These are phyloP conservation scores for Psix sp. DNA, from an alignment of 1,140 invertebrate genomes.

Conservation along the genomic window DNA sequence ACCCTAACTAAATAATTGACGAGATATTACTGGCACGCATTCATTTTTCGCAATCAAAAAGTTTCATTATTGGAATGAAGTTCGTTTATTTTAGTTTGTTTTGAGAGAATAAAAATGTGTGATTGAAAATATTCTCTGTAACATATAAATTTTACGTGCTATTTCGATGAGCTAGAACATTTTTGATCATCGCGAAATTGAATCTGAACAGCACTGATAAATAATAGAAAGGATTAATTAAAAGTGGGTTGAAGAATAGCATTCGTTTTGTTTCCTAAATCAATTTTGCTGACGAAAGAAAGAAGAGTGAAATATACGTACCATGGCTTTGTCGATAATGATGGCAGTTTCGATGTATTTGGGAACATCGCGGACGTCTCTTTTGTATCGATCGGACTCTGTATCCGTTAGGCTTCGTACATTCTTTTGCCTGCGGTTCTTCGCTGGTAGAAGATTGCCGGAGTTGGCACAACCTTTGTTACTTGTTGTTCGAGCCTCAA, in stretches of 20 bases:
- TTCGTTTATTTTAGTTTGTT: too few relatives aligned
- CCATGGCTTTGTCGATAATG: constrained; percentile 94
- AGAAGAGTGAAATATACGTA: constrained; percentile 66
- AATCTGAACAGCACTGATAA: constrained; percentile 11
- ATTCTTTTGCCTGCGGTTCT: constrained; percentile 82
- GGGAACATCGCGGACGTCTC: constrained; percentile 90
- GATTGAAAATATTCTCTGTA: too few relatives aligned
- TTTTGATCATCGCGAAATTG: constrained; percentile 9
- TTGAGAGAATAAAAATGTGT: too few relatives aligned
- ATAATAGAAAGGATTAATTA: constrained; percentile 31
- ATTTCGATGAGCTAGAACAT: constrained; percentile 3
- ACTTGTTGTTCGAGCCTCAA: constrained; percentile 90
- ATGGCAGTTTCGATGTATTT: constrained; percentile 96
- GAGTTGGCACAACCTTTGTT: constrained; percentile 93
- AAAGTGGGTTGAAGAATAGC: constrained; percentile 22
- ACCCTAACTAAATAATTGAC: too few relatives aligned
- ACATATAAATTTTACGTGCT: constrained; percentile 11
- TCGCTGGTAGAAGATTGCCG: constrained; percentile 83
- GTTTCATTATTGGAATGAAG: constrained; percentile 9
- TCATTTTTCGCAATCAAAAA: constrained; percentile 9
- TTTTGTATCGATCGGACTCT: constrained; percentile 78
- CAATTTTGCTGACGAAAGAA: constrained; percentile 34
- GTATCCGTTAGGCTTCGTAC: constrained; percentile 78
- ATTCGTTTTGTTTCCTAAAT: constrained; percentile 39
- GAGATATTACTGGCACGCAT: constrained; percentile 15